These are phyloP conservation scores for Andrena cerasifolii DNA, from an alignment of 1,140 invertebrate species.

Conservation along the genomic window DNA sequence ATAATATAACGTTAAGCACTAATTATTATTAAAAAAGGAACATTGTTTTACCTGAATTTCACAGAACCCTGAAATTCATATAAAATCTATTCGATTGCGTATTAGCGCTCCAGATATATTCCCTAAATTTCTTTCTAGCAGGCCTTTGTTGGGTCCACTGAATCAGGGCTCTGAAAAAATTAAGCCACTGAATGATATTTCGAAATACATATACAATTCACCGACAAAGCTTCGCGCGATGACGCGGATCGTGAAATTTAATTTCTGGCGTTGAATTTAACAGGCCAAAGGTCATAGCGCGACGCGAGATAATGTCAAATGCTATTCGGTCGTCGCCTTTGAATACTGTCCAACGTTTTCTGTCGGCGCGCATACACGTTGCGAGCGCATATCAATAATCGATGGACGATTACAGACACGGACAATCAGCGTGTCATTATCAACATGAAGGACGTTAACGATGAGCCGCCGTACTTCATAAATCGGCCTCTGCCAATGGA, in stretches of 20 bases:
- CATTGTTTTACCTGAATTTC: no score
- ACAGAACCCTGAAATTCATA: no score
- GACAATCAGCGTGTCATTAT: constrained; percentile 97
- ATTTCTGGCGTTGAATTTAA: constrained; percentile 3
- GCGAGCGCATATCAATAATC: constrained; percentile 25
- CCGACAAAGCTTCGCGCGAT: not conserved
- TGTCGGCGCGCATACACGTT: not conserved
- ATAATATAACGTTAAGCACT: no score
- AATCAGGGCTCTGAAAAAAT: not conserved
- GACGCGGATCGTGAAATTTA: not conserved
- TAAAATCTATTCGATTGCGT: no score
- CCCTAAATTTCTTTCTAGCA: no score
- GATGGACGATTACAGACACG: constrained; percentile 87
- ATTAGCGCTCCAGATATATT: no score
- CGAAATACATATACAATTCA: not conserved
- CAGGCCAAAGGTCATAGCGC: constrained; percentile 33
- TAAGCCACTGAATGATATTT: no score
- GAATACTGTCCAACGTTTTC: constrained; percentile 25
- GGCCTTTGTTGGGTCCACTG: no score
- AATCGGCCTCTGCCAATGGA: constrained; percentile 97
- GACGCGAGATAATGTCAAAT: constrained; percentile 31
- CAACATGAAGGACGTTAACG: constrained; percentile 97
- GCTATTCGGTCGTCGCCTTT: constrained; percentile 19
- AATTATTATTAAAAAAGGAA: no score
- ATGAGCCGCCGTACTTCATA: constrained; percentile 97